These are phyloP conservation scores for Luidia sarsii DNA, from an alignment of 53 echinoderm and acorn worm species.

Conservation along the genomic window DNA sequence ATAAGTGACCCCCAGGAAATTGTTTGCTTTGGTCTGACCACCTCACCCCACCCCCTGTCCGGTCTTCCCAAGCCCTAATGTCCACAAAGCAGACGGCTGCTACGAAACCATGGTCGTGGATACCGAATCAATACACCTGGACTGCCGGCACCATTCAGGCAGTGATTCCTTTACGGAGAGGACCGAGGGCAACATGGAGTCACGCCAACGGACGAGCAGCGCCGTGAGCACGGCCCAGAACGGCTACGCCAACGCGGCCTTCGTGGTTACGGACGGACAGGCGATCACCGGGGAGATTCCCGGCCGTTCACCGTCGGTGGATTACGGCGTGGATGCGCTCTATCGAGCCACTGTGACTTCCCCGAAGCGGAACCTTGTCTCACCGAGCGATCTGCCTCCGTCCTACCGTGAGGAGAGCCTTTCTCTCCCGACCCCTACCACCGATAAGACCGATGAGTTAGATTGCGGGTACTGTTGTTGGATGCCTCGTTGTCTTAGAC, in stretches of 20 bases:
- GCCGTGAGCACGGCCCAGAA: neutral
- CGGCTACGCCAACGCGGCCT: conserved; percentile 31
- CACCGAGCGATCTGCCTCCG: too few species aligned
- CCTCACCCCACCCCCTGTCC: too few species aligned
- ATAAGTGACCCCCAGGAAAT: too few species aligned
- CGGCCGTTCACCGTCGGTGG: neutral
- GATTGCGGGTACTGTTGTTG: conserved; percentile 56
- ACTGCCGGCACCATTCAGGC: neutral
- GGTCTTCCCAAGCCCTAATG: too few species aligned
- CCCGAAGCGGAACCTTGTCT: neutral
- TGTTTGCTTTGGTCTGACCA: too few species aligned
- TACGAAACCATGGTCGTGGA: conserved; percentile 12
- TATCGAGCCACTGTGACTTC: neutral
- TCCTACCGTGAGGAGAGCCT: too few species aligned
- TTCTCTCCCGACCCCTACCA: too few species aligned
- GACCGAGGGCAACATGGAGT: conserved; percentile 1
- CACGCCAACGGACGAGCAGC: neutral
- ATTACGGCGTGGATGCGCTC: neutral
- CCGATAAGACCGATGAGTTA: too few species aligned
- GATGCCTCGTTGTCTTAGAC: conserved; percentile 32
- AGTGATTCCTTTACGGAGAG: neutral
- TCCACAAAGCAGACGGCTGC: too few species aligned
- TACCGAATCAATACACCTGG: conserved; percentile 2
- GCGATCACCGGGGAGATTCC: too few species aligned
- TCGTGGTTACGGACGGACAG: neutral